Evolutionary conservation across 2,888 invertebrate species (phyloP), one percentile per base, ranked within the genome.

Genomic region (Cyaniris semiargus): DNA sequence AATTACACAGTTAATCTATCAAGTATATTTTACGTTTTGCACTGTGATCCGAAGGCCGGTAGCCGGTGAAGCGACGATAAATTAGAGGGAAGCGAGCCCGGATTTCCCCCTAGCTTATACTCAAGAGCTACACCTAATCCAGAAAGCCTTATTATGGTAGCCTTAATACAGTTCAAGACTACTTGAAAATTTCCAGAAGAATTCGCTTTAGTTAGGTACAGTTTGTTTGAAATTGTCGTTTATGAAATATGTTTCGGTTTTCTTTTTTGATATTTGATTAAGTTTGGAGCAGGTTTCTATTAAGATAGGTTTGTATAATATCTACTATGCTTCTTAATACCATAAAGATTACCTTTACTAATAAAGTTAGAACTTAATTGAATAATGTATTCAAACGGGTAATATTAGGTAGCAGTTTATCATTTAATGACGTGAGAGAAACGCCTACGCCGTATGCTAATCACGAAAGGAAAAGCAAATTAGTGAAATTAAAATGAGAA

Each of bases 41-140:
- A 85, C 83, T 86, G 89, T 90, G 88, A 92, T 92, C 89, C 91
- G 91, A 90, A 92, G 91, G 89, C 91, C 91, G 90, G 89, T 93
- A 85, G 90, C 90, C 93, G 91, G 88, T 90, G 90, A 90, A 93
- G 88, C 83, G 89, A 91, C 88, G 85, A 94, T 94, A 94, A 94
- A 94, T 94, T 93, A 93, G 90, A 83, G 93, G 89, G 93, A 93
- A 93, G 93, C 92, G 90, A 88, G 89, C 90, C 90, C 90, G 94
- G 93, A 94, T 94, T 94, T 93, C 93, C 94, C 94, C 84, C 88
- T 94, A 90, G 94, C 89, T 94, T 93, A 94, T 93, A 93, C 94
- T 88, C 93, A 93, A 91, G 91, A 90, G 91, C 89, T 89, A 87
- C 91, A 90, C 90, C 92, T 94, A 94, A 94, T 94, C 94, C 94